Evolutionary conservation across 2,113 vertebrate species (phyloP).

Genomic region (Platichthys stellatus): DNA sequence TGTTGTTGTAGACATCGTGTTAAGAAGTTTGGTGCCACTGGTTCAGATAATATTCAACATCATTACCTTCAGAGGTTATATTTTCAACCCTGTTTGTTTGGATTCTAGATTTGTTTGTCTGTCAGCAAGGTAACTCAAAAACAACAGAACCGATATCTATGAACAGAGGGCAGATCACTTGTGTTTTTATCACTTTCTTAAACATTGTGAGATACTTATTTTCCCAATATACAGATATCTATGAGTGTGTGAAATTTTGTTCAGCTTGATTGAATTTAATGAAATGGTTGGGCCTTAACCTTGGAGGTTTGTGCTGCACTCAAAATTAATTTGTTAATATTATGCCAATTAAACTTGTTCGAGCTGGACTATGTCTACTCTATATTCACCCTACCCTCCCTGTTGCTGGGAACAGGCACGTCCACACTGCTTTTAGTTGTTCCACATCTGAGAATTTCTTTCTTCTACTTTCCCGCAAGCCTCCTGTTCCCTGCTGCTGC

Average conservation of each 20-base stretch:
- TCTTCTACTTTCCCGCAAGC: conserved; percentile 57
- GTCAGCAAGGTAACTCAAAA: no score
- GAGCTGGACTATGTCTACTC: not conserved
- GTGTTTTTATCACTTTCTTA: no score
- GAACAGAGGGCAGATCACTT: no score
- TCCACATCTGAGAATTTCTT: conserved; percentile 6
- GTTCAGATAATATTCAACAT: not conserved
- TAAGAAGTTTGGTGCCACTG: not conserved
- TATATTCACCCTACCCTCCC: conserved; percentile 3
- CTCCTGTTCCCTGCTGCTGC: conserved; percentile 55
- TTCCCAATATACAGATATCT: not conserved
- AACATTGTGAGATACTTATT: not conserved
- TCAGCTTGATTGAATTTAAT: not conserved
- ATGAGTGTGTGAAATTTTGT: not conserved
- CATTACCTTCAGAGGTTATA: not conserved
- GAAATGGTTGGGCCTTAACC: not conserved
- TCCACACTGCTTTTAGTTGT: conserved; percentile 9
- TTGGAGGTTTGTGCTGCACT: not conserved
- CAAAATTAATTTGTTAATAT: not conserved
- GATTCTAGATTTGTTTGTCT: no score
- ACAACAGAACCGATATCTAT: no score
- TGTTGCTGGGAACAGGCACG: conserved; percentile 20
- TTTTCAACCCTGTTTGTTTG: no score
- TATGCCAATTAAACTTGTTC: not conserved
- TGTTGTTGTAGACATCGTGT: not conserved